A percentile compares a stretch with the other conserved stretches of the same genome.
These are phyloP conservation scores for Achatina immaculata DNA, from an alignment of 1,140 invertebrate genomes.

Conservation along the genomic window DNA sequence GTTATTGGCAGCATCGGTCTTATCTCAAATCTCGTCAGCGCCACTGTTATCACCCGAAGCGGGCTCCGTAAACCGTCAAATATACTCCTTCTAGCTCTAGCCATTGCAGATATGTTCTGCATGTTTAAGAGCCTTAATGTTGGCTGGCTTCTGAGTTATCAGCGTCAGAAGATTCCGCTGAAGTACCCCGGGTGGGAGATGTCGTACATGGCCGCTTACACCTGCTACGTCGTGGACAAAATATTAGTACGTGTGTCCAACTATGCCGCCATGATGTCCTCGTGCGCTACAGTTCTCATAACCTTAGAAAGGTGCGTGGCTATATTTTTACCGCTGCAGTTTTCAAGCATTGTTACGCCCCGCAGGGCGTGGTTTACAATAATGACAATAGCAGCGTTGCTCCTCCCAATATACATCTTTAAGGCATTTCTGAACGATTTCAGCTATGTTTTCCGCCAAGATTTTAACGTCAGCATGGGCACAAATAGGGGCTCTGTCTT, in stretches of 20 bases:
- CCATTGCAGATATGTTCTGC: neutral
- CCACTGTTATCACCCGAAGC: neutral
- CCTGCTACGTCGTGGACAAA: neutral
- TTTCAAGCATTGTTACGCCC: neutral
- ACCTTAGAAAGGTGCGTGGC: neutral
- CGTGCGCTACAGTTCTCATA: neutral
- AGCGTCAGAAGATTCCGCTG: neutral
- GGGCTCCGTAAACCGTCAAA: neutral
- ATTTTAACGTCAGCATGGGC: neutral
- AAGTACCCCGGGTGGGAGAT: constrained; percentile 1
- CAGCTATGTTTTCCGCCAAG: neutral
- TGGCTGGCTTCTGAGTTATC: neutral
- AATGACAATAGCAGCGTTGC: neutral
- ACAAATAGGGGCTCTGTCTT: neutral
- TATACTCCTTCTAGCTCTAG: neutral
- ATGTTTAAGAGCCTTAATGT: neutral
- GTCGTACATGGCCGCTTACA: neutral
- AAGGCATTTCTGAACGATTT: neutral
- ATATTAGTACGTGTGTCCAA: neutral
- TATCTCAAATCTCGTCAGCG: neutral
- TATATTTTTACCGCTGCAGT: neutral
- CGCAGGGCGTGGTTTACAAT: neutral
- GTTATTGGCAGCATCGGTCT: neutral
- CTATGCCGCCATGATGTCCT: neutral
- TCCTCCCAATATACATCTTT: neutral